Conservation (phyloP, 2,888 invertebrate genomes). For the Odontocolon sp. region DNA sequence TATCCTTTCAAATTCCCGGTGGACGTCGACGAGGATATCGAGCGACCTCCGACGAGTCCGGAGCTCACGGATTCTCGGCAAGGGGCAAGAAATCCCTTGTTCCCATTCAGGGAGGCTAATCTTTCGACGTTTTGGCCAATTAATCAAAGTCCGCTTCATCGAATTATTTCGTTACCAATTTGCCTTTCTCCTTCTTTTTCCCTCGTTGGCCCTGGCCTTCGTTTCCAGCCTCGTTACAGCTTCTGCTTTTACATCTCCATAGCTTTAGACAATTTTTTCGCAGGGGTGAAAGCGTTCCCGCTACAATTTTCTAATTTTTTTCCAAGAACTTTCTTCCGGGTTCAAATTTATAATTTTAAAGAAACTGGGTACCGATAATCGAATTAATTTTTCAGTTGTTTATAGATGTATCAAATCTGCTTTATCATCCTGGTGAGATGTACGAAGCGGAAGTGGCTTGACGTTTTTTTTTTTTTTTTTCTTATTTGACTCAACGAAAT, state of each 20-base stretch:
- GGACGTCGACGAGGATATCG: slow-evolving; percentile 58
- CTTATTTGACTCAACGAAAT: too few relatives aligned
- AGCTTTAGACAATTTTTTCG: slow-evolving; percentile 20
- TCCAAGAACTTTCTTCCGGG: too few relatives aligned
- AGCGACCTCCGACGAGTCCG: background rate
- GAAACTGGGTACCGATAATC: too few relatives aligned
- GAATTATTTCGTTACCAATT: slow-evolving; percentile 71
- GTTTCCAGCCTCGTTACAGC: slow-evolving; percentile 46
- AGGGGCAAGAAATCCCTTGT: slow-evolving; percentile 67
- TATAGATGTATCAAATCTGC: too few relatives aligned
- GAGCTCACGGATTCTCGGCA: slow-evolving; percentile 9
- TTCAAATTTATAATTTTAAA: too few relatives aligned
- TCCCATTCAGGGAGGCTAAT: slow-evolving; percentile 50
- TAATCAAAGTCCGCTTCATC: slow-evolving; percentile 74
- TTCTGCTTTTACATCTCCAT: background rate
- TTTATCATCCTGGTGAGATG: too few relatives aligned
- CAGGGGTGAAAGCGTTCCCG: background rate
- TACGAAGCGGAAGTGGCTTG: too few relatives aligned
- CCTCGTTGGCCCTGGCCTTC: slow-evolving; percentile 49
- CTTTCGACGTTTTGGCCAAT: slow-evolving; percentile 66
- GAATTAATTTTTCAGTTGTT: too few relatives aligned
- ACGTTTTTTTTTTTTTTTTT: too few relatives aligned
- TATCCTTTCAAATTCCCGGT: slow-evolving; percentile 65
- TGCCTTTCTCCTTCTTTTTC: slow-evolving; percentile 49
- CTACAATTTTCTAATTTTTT: too few relatives aligned